Percentiles rank a stretch among this genome's conserved stretches.
Conservation (phyloP, 2,797 vertebrate genomes). For the Ctenopoma kingsleyae region DNA sequence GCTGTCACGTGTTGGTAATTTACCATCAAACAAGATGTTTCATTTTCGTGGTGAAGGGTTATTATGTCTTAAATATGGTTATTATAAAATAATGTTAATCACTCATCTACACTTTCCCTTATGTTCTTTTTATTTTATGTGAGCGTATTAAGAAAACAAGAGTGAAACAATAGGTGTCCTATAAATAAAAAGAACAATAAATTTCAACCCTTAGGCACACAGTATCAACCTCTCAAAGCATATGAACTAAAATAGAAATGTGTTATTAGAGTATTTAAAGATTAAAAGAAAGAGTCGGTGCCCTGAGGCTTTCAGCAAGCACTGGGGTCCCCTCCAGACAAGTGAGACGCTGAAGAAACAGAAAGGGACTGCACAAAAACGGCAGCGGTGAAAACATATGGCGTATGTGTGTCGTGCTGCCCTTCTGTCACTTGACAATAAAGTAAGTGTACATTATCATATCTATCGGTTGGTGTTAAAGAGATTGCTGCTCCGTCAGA, state of each 20-base stretch:
- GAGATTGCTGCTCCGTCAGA: slow-evolving; percentile 77
- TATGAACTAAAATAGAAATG: slow-evolving; percentile 58
- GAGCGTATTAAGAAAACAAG: slow-evolving; percentile 31
- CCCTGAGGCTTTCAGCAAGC: slow-evolving; percentile 48
- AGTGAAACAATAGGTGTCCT: slow-evolving; percentile 30
- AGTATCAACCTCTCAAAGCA: slow-evolving; percentile 34
- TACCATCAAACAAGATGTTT: slow-evolving; percentile 19
- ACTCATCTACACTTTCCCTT: slow-evolving; percentile 10
- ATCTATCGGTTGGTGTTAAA: slow-evolving; percentile 80
- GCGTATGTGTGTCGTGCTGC: slow-evolving; percentile 31
- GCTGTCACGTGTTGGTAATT: slow-evolving; percentile 51
- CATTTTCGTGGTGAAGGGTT: slow-evolving; percentile 18
- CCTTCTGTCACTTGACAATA: slow-evolving; percentile 82
- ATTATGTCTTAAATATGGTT: slow-evolving; percentile 24
- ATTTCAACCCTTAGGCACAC: slow-evolving; percentile 31
- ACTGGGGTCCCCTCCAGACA: slow-evolving; percentile 47
- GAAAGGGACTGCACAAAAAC: slow-evolving; percentile 21
- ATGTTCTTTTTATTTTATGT: slow-evolving; percentile 24
- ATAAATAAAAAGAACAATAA: slow-evolving; percentile 49
- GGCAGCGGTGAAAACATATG: slow-evolving; percentile 30
- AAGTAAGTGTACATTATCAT: slow-evolving; percentile 82
- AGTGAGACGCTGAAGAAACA: slow-evolving; percentile 32
- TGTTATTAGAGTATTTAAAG: slow-evolving; percentile 67
- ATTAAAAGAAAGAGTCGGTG: slow-evolving; percentile 62
- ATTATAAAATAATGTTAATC: slow-evolving; percentile 22